A percentile compares a stretch with the other conserved stretches of the same genome.
Evolutionary conservation across 2,797 vertebrate species (phyloP).

Genomic region (Taenioides sp.): DNA sequence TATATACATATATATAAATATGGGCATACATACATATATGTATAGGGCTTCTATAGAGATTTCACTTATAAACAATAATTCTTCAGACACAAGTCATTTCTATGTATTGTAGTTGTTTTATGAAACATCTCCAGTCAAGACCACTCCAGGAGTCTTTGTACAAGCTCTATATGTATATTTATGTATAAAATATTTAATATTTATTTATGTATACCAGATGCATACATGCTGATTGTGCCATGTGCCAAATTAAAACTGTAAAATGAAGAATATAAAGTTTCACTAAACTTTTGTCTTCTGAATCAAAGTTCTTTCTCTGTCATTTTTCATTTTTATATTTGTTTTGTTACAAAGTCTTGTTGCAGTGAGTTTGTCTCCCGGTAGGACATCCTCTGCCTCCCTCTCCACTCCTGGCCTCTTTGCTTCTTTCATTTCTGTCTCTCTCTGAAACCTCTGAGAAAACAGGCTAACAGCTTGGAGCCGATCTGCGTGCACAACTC

Average conservation of each 20-base stretch:
- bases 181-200: slow-evolving; percentile 88
- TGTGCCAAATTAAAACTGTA: slow-evolving; percentile 88
- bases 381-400: slow-evolving; percentile 51
- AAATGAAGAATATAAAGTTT: slow-evolving; percentile 78
- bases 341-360: slow-evolving; percentile 58
- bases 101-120: slow-evolving; percentile 60
- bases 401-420: slow-evolving; percentile 25
- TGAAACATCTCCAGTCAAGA: slow-evolving; percentile 63
- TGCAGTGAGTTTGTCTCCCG: slow-evolving; percentile 52
- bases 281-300: slow-evolving; percentile 71
- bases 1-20: slow-evolving; percentile 86
- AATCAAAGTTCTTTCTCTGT: slow-evolving; percentile 63
- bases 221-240: slow-evolving; percentile 88
- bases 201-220: slow-evolving; percentile 88
- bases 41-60: slow-evolving; percentile 84
- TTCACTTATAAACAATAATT: slow-evolving; percentile 46
- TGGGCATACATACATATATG: slow-evolving; percentile 84
- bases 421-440: slow-evolving; percentile 38
- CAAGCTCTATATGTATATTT: slow-evolving; percentile 86
- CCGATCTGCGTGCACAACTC: slow-evolving; percentile 66
- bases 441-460: slow-evolving; percentile 62
- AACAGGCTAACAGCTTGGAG: slow-evolving; percentile 69
- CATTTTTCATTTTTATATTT: slow-evolving; percentile 56
- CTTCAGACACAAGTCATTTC: slow-evolving; percentile 53
- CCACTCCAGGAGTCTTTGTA: slow-evolving; percentile 75